Evolutionary conservation across 2,113 vertebrate genomes (phyloP), one percentile per base, ranked within the genome.

Genomic region (cat (Felis catus)): DNA sequence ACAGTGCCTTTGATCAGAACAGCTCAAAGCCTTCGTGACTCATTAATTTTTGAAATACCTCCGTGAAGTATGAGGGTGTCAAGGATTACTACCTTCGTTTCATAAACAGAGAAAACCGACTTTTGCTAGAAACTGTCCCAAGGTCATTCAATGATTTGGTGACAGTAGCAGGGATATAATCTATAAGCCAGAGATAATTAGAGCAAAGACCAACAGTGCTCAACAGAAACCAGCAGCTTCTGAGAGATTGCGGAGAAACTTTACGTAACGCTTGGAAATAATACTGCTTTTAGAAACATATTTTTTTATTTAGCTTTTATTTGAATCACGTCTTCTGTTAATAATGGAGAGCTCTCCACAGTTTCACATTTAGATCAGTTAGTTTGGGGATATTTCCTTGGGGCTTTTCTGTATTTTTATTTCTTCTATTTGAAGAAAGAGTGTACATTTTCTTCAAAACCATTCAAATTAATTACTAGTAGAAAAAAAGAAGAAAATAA

Each of bases 1-100:
- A 90, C 55, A 31, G 18, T 45, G 27, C 58, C 94, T 98, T 97
- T 97, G 97, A 98, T 98, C 94, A 68, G 61, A 91, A 51, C 25
- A 81, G 51, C 81, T 94, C 92, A 94, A 92, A 97, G 84, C 36
- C 89, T 97, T 92, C 41, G 11, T 0, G 33, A 80, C 81, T 97
- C 87, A 92, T 97, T 97, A 97, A 88, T 78, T 95, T 97, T 80
- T 84, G 83, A 97, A 96, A 84, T 71, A 82, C 39, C 51, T 94
- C 39, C 63, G 53, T 70, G 58, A 94, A 73, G 65, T 84, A 51
- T 5, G 51, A 94, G 53, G 36, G 88, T 90, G 88, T 83, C 76
- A 89, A 91, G 65, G 53, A 81, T 93, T 91, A 82, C 53, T 55
- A 53, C 39, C 13, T 13, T 97, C 33, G 31, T 68, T 97, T 74